Base-by-base conservation (phyloP, 2,113 vertebrate genomes). In the Podilymbus podiceps region DNA sequence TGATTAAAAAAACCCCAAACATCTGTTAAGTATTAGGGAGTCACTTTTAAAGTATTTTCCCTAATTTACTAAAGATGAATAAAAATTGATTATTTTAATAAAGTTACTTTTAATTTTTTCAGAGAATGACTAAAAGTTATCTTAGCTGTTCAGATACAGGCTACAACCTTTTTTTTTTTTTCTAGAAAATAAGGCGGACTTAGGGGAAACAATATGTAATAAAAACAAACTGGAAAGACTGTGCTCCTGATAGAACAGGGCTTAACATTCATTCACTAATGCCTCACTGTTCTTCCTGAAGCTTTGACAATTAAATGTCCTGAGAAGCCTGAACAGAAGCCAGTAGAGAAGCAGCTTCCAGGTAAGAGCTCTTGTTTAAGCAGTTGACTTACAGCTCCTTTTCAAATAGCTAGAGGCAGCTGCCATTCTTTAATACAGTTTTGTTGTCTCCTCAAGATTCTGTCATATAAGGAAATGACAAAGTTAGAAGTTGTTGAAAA, bases 261-360 rank as follows among this genome's bases (percentile, higher is more conserved):
- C 40, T 85, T 55, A 27, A 11, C 2, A 0, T 80, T 92, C 42
- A 17, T 52, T 91, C 33, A 73, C 35, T 93, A 79, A 93, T 35
- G 25, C 28, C 23, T 94, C 10, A 5, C 68, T 3, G 11, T 68
- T 79, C 64, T 83, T 78, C 27, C 78, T 97, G 97, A 93, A 99
- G 99, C 98, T 82, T 77, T 99, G 38, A 98, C 97, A 5, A 99
- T 99, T 84, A 98, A 98, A 64, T 99, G 98, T 94, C 99, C 99
- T 12, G 98, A 99, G 22, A 97, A 98, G 15, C 79, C 96, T 0
- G 98, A 98, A 27, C 97, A 98, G 62, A 98, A 98, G 72, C 97
- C 98, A 12, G 87, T 99, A 13, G 97, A 98, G 86, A 99, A 99
- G 93, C 99, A 99, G 63, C 97, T 99, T 53, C 99, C 99, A 97